phyloP scores from a whole-genome alignment of 1,140 invertebrate genomes.

The Episyrphus balteatus region DNA sequence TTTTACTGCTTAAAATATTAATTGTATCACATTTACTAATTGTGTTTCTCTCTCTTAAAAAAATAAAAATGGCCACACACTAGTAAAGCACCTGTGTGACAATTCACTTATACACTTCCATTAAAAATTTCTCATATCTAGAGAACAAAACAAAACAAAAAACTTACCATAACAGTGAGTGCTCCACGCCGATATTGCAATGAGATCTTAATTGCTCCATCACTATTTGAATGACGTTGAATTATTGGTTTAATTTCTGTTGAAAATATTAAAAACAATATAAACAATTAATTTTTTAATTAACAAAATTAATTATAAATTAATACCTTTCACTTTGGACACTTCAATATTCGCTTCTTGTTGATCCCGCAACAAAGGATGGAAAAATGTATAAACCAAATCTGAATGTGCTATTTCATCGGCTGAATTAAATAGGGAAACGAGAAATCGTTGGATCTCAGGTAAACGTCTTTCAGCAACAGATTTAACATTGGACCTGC shows the following conservation, averaged over 20 bases:
- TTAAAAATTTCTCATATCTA: too few species aligned
- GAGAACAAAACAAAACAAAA: too few species aligned
- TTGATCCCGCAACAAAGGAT: conserved; percentile 83
- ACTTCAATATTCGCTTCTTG: conserved; percentile 57
- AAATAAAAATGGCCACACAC: too few species aligned
- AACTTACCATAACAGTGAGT: conserved; percentile 65
- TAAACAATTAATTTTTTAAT: neutral
- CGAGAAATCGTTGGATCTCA: conserved; percentile 80
- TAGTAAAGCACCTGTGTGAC: too few species aligned
- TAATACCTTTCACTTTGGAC: conserved; percentile 40
- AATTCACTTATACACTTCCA: too few species aligned
- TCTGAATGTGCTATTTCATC: conserved; percentile 93
- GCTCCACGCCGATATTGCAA: conserved; percentile 66
- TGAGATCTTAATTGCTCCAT: conserved; percentile 67
- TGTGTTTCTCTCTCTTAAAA: too few species aligned
- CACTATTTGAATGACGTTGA: conserved; percentile 25
- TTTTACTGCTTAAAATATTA: too few species aligned
- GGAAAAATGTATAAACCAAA: conserved; percentile 96
- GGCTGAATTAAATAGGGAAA: conserved; percentile 73
- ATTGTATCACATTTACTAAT: too few species aligned
- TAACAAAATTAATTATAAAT: too few species aligned
- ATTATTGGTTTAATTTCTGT: conserved; percentile 24
- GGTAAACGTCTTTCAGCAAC: conserved; percentile 81
- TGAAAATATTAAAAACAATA: neutral
- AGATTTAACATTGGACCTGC: conserved; percentile 85